Percentiles rank a stretch among this genome's conserved stretches.
These are phyloP conservation scores for Moxostoma hubbsi DNA, from an alignment of 2,797 vertebrate genomes.

Conservation along the genomic window DNA sequence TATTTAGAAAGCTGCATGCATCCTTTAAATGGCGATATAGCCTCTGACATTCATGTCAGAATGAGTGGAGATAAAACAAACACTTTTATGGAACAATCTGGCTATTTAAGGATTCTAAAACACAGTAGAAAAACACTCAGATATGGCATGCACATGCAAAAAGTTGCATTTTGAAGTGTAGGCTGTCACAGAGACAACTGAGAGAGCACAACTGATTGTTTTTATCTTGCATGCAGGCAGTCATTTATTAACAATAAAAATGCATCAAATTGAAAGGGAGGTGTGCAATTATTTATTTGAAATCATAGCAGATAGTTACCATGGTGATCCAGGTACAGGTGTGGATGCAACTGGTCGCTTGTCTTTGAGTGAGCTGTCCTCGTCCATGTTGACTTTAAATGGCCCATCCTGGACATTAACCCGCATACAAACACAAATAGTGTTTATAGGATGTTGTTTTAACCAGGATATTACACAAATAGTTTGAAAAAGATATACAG, in stretches of 20 bases:
- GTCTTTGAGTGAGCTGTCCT: conserved; percentile 70
- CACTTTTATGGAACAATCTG: neutral
- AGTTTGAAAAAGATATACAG: too few relatives aligned
- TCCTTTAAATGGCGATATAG: conserved; percentile 4
- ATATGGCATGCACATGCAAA: neutral
- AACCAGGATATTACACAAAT: too few relatives aligned
- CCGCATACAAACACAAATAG: conserved; percentile 5
- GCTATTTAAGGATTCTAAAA: neutral
- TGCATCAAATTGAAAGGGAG: conserved; percentile 10
- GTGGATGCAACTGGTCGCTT: conserved; percentile 87
- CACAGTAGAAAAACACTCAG: neutral
- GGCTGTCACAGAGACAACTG: neutral
- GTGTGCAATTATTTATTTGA: neutral
- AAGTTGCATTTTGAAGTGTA: conserved; percentile 1
- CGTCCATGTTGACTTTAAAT: conserved; percentile 70
- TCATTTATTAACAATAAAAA: conserved; percentile 2
- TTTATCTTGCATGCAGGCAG: conserved; percentile 9
- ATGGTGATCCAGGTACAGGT: conserved; percentile 90
- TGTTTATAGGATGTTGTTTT: neutral
- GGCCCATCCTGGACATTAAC: conserved; percentile 67
- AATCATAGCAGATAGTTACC: conserved; percentile 76
- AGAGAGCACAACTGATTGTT: neutral
- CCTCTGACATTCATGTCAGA: conserved; percentile 25
- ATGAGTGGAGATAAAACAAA: neutral
- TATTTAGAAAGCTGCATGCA: conserved; percentile 7